Evolutionary conservation across 2,797 vertebrate genomes (phyloP).

Genomic region (Myotis myotis): DNA sequence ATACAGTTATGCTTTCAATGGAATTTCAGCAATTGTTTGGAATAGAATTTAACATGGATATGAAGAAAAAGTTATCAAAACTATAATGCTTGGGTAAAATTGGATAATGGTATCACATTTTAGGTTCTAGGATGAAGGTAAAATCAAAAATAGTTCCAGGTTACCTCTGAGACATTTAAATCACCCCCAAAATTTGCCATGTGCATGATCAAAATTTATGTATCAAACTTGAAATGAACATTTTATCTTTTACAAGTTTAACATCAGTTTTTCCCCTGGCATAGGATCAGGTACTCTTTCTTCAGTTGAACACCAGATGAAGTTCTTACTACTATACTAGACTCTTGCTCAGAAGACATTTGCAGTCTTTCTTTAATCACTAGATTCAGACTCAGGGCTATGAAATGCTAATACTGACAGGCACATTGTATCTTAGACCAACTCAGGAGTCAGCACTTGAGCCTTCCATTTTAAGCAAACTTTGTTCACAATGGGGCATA

Average conservation of each 20-base stretch:
- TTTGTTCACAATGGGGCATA: neutral
- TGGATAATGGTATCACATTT: neutral
- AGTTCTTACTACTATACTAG: neutral
- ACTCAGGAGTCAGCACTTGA: neutral
- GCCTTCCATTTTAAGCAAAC: neutral
- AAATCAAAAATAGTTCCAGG: neutral
- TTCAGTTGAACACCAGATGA: neutral
- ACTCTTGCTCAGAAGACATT: neutral
- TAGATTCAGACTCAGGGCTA: neutral
- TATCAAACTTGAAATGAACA: neutral
- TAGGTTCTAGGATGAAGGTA: neutral
- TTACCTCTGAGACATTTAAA: neutral
- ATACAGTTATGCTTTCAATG: neutral
- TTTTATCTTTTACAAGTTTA: neutral
- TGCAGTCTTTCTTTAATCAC: neutral
- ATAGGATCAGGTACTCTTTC: neutral
- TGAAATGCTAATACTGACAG: neutral
- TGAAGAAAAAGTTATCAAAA: neutral
- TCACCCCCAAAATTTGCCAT: neutral
- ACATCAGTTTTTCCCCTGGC: neutral
- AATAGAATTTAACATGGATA: neutral
- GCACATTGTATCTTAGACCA: neutral
- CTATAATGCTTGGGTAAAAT: neutral
- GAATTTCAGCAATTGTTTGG: neutral
- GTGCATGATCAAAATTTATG: neutral